Evolutionary conservation across 1,140 invertebrate species (phyloP).

Genomic region (Cardiocondyla obscurior): DNA sequence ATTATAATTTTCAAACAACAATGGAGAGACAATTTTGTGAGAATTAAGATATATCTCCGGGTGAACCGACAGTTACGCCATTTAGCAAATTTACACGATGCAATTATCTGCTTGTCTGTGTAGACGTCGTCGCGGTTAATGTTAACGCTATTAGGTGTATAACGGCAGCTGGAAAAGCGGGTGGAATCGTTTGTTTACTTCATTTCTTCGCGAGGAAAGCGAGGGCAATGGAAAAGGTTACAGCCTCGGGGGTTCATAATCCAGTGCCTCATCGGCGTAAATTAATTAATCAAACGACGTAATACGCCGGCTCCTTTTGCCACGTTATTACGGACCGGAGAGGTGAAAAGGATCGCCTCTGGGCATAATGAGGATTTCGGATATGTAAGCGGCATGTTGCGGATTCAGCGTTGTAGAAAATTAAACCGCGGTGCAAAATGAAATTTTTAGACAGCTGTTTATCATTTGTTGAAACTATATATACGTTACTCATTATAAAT

Average conservation of each 20-base stretch:
- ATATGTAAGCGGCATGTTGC: slow-evolving; percentile 34
- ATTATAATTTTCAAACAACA: neutral
- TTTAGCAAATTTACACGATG: slow-evolving; percentile 44
- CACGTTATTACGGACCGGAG: slow-evolving; percentile 50
- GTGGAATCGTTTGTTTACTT: slow-evolving; percentile 37
- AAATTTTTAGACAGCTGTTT: slow-evolving; percentile 16
- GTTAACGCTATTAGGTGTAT: slow-evolving; percentile 29
- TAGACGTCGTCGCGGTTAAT: slow-evolving; percentile 23
- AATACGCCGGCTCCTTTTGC: slow-evolving; percentile 26
- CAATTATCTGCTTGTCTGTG: slow-evolving; percentile 44
- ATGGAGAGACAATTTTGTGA: neutral
- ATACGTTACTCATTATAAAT: neutral
- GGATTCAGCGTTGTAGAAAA: slow-evolving; percentile 53
- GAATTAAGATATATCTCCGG: neutral
- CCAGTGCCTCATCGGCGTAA: slow-evolving; percentile 46
- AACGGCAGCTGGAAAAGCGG: slow-evolving; percentile 30
- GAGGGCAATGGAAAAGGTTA: neutral
- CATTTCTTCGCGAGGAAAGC: slow-evolving; percentile 15
- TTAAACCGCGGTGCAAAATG: slow-evolving; percentile 61
- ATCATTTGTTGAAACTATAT: neutral
- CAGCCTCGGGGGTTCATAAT: slow-evolving; percentile 41
- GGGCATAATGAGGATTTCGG: slow-evolving; percentile 52
- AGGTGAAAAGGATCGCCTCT: slow-evolving; percentile 54
- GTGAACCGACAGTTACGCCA: neutral
- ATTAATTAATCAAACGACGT: slow-evolving; percentile 66